Percentiles rank a stretch among this genome's conserved stretches.
Evolutionary conservation across 2,888 invertebrate species (phyloP).

Genomic region (Polylopha cassiicola): DNA sequence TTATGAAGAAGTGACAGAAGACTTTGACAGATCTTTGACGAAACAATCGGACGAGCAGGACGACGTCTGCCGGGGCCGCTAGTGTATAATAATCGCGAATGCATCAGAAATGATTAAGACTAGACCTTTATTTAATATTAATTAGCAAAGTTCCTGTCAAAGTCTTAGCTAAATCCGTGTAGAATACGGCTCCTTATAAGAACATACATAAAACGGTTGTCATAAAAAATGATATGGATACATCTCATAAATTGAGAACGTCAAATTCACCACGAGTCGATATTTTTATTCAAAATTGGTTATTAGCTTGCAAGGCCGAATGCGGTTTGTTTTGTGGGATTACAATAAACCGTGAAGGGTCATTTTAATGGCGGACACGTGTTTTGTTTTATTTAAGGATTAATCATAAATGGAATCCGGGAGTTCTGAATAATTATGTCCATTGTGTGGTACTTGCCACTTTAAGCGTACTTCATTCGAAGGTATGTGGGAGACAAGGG

Average conservation of each 20-base stretch:
- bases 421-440: conserved; percentile 29
- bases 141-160: no score
- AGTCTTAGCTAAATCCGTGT: neutral
- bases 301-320: conserved; percentile 41
- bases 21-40: no score
- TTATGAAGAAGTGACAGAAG: no score
- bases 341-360: conserved; percentile 46
- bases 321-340: conserved; percentile 54
- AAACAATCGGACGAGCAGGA: no score
- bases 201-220: conserved; percentile 30
- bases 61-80: no score
- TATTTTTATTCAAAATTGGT: conserved; percentile 35
- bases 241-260: conserved; percentile 47
- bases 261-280: conserved; percentile 36
- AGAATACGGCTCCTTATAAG: conserved; percentile 8
- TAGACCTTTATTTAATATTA: no score
- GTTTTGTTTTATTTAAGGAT: conserved; percentile 33
- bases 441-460: no score
- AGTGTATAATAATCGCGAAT: no score
- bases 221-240: conserved; percentile 46
- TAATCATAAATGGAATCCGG: conserved; percentile 19
- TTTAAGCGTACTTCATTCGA: no score
- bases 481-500: no score
- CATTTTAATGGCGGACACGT: conserved; percentile 37
- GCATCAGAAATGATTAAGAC: no score